Evolutionary conservation across 2,888 invertebrate genomes (phyloP).

Genomic region (Azorinus chamasolen): DNA sequence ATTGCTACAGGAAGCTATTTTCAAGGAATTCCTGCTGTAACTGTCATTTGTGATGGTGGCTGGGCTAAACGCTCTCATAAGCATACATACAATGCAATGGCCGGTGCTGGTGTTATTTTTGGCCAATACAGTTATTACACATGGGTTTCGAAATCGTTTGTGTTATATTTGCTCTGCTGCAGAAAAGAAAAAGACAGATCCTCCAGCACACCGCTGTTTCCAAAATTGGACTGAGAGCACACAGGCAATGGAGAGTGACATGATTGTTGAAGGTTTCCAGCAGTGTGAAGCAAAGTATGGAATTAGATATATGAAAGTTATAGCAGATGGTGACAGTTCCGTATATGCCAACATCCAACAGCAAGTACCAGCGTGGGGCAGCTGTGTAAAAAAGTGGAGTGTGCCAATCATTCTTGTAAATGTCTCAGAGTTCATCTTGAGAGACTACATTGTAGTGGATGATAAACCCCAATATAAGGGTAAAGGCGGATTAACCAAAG

Average conservation of each 20-base stretch:
- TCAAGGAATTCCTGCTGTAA: constrained; percentile 42
- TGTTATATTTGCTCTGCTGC: constrained; percentile 40
- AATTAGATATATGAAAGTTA: constrained; percentile 16
- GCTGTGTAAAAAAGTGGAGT: constrained; percentile 27
- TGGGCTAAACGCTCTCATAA: constrained; percentile 45
- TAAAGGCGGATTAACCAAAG: constrained; percentile 24
- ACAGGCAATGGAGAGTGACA: constrained; percentile 54
- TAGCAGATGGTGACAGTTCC: constrained; percentile 48
- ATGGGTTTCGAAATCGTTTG: constrained; percentile 36
- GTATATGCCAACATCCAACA: constrained; percentile 11
- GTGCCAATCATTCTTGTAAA: constrained; percentile 46
- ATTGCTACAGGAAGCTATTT: constrained; percentile 21
- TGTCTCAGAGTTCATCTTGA: constrained; percentile 29
- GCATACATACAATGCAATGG: constrained; percentile 43
- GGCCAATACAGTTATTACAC: constrained; percentile 30
- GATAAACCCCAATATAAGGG: constrained; percentile 42
- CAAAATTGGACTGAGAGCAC: constrained; percentile 50
- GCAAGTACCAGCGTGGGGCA: constrained; percentile 39
- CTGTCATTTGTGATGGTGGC: constrained; percentile 42
- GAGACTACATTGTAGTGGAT: constrained; percentile 27
- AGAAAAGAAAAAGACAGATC: constrained; percentile 9
- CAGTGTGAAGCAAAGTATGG: constrained; percentile 45
- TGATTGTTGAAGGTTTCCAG: constrained; percentile 54
- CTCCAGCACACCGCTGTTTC: constrained; percentile 42
- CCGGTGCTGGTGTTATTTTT: constrained; percentile 42